phyloP scores from a whole-genome alignment of 1,140 invertebrate species.

The Aethina tumida region DNA sequence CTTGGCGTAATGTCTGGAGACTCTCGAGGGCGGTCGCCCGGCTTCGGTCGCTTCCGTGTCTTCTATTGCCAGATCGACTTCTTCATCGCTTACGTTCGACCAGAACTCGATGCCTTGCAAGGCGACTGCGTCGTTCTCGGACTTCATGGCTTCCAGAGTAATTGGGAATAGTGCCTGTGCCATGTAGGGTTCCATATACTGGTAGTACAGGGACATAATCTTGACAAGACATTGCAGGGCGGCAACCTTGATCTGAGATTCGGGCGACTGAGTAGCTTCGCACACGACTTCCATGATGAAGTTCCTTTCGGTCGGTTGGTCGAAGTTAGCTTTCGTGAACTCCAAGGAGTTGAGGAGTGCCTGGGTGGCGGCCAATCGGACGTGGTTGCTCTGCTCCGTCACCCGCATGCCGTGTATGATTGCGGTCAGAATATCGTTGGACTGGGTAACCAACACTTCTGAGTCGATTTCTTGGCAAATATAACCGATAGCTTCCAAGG shows the following conservation, averaged over 20 bases:
- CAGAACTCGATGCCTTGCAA: constrained; percentile 99
- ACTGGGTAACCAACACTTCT: constrained; percentile 81
- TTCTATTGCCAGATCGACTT: constrained; percentile 93
- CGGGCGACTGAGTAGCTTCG: constrained; percentile 73
- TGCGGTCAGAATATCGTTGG: constrained; percentile 95
- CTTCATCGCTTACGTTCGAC: constrained; percentile 99
- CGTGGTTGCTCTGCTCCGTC: constrained; percentile 72
- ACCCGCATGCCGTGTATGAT: constrained; percentile 92
- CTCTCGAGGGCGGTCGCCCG: constrained; percentile 72
- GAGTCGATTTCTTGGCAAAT: constrained; percentile 79
- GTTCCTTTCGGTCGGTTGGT: constrained; percentile 93
- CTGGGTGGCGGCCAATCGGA: constrained; percentile 89
- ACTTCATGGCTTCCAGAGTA: constrained; percentile 97
- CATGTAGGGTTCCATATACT: constrained; percentile 99
- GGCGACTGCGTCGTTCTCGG: constrained; percentile 88
- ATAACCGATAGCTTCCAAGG: constrained; percentile 90
- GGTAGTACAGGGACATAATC: constrained; percentile 98
- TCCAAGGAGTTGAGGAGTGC: constrained; percentile 97
- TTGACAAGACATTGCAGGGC: constrained; percentile 97
- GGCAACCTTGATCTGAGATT: constrained; percentile 85
- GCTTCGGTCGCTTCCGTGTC: constrained; percentile 86
- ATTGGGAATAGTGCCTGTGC: constrained; percentile 96
- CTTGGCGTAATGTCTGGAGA: constrained; percentile 28
- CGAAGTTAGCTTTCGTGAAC: constrained; percentile 98
- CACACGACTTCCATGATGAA: constrained; percentile 99